Evolutionary conservation across 1,140 invertebrate genomes (phyloP).

Genomic region (Sycophila sp.): DNA sequence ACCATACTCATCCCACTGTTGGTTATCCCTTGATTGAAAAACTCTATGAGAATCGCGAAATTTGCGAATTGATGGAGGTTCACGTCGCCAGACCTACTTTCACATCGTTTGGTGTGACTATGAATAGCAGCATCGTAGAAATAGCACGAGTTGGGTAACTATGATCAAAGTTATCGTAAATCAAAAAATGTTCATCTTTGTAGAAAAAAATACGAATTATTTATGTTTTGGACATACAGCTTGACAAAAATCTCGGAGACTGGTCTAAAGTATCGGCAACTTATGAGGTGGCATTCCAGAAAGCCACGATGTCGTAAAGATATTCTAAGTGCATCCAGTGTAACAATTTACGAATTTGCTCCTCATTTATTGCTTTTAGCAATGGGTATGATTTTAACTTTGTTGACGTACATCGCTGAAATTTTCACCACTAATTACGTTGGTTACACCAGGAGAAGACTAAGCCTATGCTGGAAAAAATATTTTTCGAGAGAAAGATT

Average conservation of each 20-base stretch:
- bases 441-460: neutral
- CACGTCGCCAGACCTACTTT: neutral
- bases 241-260: conserved; percentile 1
- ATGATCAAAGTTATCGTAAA: neutral
- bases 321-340: neutral
- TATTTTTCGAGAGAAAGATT: no score
- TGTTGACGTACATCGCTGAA: neutral
- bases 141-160: conserved; percentile 17
- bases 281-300: conserved; percentile 41
- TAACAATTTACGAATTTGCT: conserved; percentile 22
- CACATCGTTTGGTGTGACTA: neutral
- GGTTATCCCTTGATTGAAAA: conserved; percentile 42
- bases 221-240: neutral
- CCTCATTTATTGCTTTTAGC: neutral
- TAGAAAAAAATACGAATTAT: conserved; percentile 30
- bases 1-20: conserved; percentile 42
- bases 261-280: conserved; percentile 31
- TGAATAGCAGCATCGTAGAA: conserved; percentile 5
- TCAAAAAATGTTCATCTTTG: no score
- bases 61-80: conserved; percentile 43
- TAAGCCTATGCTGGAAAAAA: no score
- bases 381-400: neutral
- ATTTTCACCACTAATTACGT: neutral
- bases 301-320: neutral
- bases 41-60: conserved; percentile 41